Percentiles rank a stretch among this genome's conserved stretches.
Evolutionary conservation across 2,113 vertebrate genomes (phyloP).

Genomic region (Oreochromis niloticus): DNA sequence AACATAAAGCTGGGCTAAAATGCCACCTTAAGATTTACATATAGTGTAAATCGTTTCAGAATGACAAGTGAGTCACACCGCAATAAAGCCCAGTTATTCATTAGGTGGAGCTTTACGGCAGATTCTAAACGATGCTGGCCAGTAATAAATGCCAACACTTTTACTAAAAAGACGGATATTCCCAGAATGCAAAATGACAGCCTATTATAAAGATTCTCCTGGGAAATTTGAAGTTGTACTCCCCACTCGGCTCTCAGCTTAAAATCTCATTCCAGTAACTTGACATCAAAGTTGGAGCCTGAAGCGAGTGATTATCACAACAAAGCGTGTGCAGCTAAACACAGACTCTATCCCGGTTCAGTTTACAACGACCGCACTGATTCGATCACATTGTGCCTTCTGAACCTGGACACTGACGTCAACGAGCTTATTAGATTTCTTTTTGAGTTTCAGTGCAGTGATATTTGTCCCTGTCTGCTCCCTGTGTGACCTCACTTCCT

Average conservation of each 20-base stretch:
- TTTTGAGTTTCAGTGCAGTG: not conserved
- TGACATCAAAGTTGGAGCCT: not conserved
- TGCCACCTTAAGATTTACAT: not conserved
- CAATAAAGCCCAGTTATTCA: not conserved
- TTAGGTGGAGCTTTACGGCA: not conserved
- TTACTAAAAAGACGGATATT: not conserved
- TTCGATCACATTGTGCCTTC: conserved; percentile 2
- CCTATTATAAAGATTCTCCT: not conserved
- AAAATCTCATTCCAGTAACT: not conserved
- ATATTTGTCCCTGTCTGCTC: not conserved
- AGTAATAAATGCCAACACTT: not conserved
- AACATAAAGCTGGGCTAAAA: not conserved
- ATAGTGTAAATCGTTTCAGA: not conserved
- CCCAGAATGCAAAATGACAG: not conserved
- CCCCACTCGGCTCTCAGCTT: not conserved
- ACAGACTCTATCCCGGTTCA: not conserved
- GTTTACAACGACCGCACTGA: not conserved
- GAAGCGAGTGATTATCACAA: not conserved
- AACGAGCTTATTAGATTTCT: conserved; percentile 15
- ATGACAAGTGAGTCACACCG: not conserved
- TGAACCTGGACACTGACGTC: conserved; percentile 33
- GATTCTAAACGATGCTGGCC: not conserved
- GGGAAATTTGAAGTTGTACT: not conserved
- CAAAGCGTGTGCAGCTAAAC: not conserved
- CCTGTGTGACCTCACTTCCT: not conserved